Evolutionary conservation across 2,797 vertebrate species (phyloP).

Genomic region (Cirrhinus mrigala): DNA sequence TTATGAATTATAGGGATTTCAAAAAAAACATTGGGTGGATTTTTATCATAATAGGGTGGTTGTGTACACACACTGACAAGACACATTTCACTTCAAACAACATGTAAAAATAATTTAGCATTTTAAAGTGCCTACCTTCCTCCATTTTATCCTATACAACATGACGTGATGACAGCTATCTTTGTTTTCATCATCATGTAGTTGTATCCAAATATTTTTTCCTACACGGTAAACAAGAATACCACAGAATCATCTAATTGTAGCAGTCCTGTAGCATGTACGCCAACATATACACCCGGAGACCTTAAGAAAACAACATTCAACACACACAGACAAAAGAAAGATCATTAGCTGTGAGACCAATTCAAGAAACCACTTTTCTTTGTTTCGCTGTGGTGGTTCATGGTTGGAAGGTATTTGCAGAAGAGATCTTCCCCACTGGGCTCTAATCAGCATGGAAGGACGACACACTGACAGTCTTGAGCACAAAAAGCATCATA

Average conservation of each 20-base stretch:
- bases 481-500: neutral
- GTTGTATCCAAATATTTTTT: neutral
- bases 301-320: conserved; percentile 15
- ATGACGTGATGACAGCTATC: neutral
- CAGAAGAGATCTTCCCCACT: conserved; percentile 31
- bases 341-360: neutral
- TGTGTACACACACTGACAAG: too few relatives aligned
- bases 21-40: too few relatives aligned
- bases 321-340: conserved; percentile 10
- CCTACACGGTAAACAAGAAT: neutral
- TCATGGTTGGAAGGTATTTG: conserved; percentile 26
- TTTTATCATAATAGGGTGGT: too few relatives aligned
- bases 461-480: neutral
- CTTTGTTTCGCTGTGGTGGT: neutral
- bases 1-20: too few relatives aligned
- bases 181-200: neutral
- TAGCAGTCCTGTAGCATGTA: neutral
- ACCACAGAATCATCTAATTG: neutral
- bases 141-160: neutral
- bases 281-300: neutral
- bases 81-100: too few relatives aligned
- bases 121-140: neutral
- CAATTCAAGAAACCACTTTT: conserved; percentile 34
- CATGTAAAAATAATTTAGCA: too few relatives aligned
- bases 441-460: conserved; percentile 38